A percentile compares a stretch with the other conserved stretches of the same genome.
These are phyloP conservation scores for Pyralis farinalis DNA, from an alignment of 2,888 invertebrate species.

Conservation along the genomic window DNA sequence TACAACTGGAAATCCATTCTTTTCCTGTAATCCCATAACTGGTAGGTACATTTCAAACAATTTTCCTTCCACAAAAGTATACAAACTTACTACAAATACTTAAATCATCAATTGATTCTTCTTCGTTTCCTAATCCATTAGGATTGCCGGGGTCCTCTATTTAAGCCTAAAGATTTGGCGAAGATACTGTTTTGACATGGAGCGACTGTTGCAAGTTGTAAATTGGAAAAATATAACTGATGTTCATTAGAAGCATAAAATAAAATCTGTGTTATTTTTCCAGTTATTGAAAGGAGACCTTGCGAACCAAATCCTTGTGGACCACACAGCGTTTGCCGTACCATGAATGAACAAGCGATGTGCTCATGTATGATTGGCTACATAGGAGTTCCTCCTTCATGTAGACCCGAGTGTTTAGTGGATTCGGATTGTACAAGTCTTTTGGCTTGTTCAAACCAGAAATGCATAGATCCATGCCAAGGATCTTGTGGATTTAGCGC, in stretches of 20 bases:
- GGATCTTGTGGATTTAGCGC: slow-evolving; percentile 90
- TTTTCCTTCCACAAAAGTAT: too few species aligned
- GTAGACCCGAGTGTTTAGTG: slow-evolving; percentile 91
- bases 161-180: too few species aligned
- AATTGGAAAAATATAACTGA: too few species aligned
- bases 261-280: too few species aligned
- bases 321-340: slow-evolving; percentile 86
- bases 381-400: slow-evolving; percentile 87
- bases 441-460: slow-evolving; percentile 88
- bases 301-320: slow-evolving; percentile 89
- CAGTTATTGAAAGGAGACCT: slow-evolving; percentile 57
- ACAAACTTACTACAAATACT: too few species aligned
- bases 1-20: slow-evolving; percentile 87
- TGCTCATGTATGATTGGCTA: slow-evolving; percentile 90
- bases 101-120: too few species aligned
- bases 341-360: slow-evolving; percentile 78
- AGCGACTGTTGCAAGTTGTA: too few species aligned
- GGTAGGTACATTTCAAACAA: slow-evolving; percentile 47
- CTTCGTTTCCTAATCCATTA: too few species aligned
- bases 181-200: too few species aligned
- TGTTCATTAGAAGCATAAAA: too few species aligned
- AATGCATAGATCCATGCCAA: slow-evolving; percentile 90
- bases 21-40: slow-evolving; percentile 77
- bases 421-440: slow-evolving; percentile 89
- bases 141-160: too few species aligned